Percentiles rank a stretch among this genome's conserved stretches.
Conservation (phyloP, 2,113 vertebrate species). For the Onychostruthus taczanowskii region DNA sequence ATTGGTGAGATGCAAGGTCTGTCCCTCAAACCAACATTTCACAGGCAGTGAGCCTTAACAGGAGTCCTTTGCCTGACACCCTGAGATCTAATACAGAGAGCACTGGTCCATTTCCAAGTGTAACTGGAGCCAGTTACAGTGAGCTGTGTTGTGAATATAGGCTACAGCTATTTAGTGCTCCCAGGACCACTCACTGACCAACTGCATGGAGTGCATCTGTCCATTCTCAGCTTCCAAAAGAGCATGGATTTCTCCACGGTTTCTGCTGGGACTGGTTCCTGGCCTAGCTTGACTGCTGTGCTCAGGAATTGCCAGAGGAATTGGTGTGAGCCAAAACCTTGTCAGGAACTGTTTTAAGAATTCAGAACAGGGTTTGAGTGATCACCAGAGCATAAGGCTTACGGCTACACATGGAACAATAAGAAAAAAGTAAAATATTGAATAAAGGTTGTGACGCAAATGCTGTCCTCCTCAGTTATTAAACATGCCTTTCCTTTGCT, state of each 20-base stretch:
- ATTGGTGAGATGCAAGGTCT: not conserved
- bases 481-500: not conserved
- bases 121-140: not conserved
- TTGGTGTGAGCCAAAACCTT: not conserved
- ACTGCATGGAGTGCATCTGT: not conserved
- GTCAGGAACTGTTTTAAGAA: not conserved
- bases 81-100: not conserved
- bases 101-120: not conserved
- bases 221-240: not conserved
- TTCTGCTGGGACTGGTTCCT: not conserved
- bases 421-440: not conserved
- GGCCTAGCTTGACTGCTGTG: not conserved
- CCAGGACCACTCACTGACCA: not conserved
- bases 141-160: not conserved
- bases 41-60: not conserved
- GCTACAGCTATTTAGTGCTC: not conserved
- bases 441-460: slow-evolving; percentile 20
- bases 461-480: not conserved
- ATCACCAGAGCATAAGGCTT: not conserved
- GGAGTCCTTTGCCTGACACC: not conserved
- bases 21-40: not conserved
- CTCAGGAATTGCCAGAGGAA: not conserved
- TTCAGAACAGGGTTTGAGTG: not conserved
- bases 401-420: not conserved
- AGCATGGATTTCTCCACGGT: not conserved